phyloP scores from a whole-genome alignment of 1,140 invertebrate genomes.

The Micrasema minimum region DNA sequence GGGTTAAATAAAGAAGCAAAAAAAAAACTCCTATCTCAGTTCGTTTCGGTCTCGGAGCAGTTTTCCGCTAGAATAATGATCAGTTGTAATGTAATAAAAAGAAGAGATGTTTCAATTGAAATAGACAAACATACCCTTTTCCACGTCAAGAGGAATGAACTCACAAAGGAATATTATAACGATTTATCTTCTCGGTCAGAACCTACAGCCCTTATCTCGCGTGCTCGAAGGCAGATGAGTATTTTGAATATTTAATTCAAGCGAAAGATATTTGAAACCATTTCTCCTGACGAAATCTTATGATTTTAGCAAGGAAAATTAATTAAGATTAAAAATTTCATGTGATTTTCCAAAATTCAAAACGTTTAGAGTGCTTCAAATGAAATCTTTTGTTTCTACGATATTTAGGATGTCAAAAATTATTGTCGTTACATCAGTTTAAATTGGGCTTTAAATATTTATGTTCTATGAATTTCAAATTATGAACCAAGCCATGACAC shows the following conservation, averaged over 20 bases:
- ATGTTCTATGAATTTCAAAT: too few relatives aligned
- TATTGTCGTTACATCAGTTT: too few relatives aligned
- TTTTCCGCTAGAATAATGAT: slow-evolving; percentile 4
- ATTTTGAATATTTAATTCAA: background rate
- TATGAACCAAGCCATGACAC: too few relatives aligned
- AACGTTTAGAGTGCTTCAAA: too few relatives aligned
- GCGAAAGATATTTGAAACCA: background rate
- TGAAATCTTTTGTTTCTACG: too few relatives aligned
- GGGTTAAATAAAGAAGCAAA: too few relatives aligned
- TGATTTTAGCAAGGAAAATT: background rate
- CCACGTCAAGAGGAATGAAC: background rate
- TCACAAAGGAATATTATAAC: slow-evolving; percentile 9
- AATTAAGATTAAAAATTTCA: background rate
- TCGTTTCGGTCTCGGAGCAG: too few relatives aligned
- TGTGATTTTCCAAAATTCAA: too few relatives aligned
- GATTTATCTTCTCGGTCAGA: background rate
- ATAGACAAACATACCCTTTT: background rate
- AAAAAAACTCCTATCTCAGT: background rate
- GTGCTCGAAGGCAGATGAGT: background rate
- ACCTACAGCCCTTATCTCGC: background rate
- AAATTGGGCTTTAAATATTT: too few relatives aligned
- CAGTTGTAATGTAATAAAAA: slow-evolving; percentile 15
- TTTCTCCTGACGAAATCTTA: background rate
- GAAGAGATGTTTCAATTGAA: background rate
- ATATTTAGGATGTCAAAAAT: too few relatives aligned